Base-by-base conservation (phyloP, 2,888 invertebrate genomes). In the Linyphia triangularis region DNA sequence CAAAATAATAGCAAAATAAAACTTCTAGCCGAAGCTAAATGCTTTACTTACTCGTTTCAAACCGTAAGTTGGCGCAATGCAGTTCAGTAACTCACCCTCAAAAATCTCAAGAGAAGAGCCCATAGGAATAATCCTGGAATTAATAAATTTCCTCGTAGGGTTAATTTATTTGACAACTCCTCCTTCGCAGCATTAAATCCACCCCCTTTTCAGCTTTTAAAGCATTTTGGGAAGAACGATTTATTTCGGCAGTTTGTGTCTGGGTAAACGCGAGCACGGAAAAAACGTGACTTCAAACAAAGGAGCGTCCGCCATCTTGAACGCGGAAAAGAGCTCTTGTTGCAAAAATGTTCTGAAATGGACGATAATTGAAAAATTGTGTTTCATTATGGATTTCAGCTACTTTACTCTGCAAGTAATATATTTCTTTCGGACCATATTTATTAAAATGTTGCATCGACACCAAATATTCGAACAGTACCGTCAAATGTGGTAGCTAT, bases 81-180 rank as follows among this genome's bases (percentile, higher is more conserved):
- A n/a, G 51, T n/a, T 0, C 51, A 16, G 33, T 67, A 2, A 37
- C 33, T 30, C 33, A 37, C 67, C 33, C 19, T 22, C 33, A 67
- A 67, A 63, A 67, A 33, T 33, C 33, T 30, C 30, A 16, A 51
- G 51, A 51, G 57, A 1, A 43, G 30, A 10, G 26, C 26, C 57
- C 51, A 33, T 9, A 26, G 57, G 33, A 73, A 28, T n/a, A n/a
- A n/a, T 73, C 33, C 30, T 51, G 73, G 51, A 73, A 59, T 73
- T 73, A 73, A 73, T 73, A 73, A 73, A 73, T 73, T 73, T 73
- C 28, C 28, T 28, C 73, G 13, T 57, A n/a, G n/a, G 51, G 73
- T 33, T 59, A 73, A 73, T 73, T 73, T 73, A 73, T 73, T n/a
- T 30, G 28, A 59, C 73, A 59, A 59, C 51, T 30, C 26, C 73